Conservation (phyloP, 2,797 vertebrate genomes). For the Zenarchopterus dispar region DNA sequence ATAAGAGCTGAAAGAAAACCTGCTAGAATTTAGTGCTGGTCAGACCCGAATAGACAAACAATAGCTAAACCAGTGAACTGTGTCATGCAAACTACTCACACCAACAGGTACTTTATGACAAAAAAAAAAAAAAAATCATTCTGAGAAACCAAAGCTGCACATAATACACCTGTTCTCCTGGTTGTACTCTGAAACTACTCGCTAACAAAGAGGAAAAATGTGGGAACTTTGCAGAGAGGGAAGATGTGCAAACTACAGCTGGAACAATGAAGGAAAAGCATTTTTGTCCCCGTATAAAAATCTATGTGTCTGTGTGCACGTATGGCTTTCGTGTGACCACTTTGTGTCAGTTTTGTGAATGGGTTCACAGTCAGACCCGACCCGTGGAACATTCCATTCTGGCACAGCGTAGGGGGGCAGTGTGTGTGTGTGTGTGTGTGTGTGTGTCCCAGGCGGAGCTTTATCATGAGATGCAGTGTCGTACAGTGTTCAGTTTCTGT, state of each 20-base stretch:
- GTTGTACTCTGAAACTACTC: constrained; percentile 6
- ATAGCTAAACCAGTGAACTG: constrained; percentile 37
- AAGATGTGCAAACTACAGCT: neutral
- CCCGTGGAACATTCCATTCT: constrained; percentile 66
- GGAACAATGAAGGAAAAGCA: constrained; percentile 5
- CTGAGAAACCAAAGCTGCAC: constrained; percentile 23
- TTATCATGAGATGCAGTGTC: constrained; percentile 36
- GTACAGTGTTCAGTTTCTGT: constrained; percentile 34
- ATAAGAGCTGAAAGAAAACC: constrained; percentile 62
- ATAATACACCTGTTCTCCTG: constrained; percentile 42
- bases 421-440: too few relatives aligned
- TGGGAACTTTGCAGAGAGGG: constrained; percentile 14
- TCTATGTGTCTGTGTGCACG: constrained; percentile 16
- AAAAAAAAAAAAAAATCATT: constrained; percentile 15
- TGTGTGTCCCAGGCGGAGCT: neutral
- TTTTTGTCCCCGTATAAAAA: constrained; percentile 3
- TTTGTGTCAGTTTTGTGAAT: constrained; percentile 63
- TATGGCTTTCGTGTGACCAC: constrained; percentile 15
- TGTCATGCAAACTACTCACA: constrained; percentile 41
- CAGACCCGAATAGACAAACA: constrained; percentile 48
- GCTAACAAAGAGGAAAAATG: constrained; percentile 15
- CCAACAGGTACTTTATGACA: constrained; percentile 30
- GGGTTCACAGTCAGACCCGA: constrained; percentile 49
- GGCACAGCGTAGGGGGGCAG: neutral
- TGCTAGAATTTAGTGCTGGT: constrained; percentile 39